Evolutionary conservation across 2,113 vertebrate genomes (phyloP), one percentile per base, ranked within the genome.

Genomic region (Sturnira hondurensis): DNA sequence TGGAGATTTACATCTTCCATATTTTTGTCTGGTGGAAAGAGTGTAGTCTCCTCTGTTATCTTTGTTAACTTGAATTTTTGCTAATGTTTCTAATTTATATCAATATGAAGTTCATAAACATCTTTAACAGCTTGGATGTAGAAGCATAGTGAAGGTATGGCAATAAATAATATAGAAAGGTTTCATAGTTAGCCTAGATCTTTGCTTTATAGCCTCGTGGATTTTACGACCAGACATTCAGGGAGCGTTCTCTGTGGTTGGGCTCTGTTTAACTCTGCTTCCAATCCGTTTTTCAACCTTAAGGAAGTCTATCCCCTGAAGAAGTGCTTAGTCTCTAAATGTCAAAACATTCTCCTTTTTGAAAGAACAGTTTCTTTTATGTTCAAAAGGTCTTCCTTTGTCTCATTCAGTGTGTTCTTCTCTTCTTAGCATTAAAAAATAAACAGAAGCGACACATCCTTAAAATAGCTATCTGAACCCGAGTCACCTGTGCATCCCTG

Each of bases 371-470:
- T 93, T 97, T 93, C 91, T 87, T 92, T 83, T 95, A 54, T 95
- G 90, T 93, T 93, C 88, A 86, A 97, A 98, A 93, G 90, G 90
- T 98, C 93, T 86, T 96, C 87, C 71, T 93, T 43, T 20, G 20
- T 76, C 88, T 96, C 89, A 85, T 89, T 93, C 85, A 41, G 89
- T 65, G 45, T 65, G 31, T 95, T 94, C 78, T 97, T 94, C 95
- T 94, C 78, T 97, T 94, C 95, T 97, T 95, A 97, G 85, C 73
- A 97, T 96, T 96, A 97, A 96, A 97, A 97, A 98, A 86, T 89
- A 98, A 97, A 97, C 81, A 94, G 92, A 95, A 92, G 61, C 0
- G 14, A 91, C 87, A 95, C 20, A 94, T 80, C 89, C 96, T 97
- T 97, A 97, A 98, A 98, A 97, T 96, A 97, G 94, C 93, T 94